Base-by-base conservation (phyloP, 2,888 invertebrate genomes). In the Endomychus coccineus region DNA sequence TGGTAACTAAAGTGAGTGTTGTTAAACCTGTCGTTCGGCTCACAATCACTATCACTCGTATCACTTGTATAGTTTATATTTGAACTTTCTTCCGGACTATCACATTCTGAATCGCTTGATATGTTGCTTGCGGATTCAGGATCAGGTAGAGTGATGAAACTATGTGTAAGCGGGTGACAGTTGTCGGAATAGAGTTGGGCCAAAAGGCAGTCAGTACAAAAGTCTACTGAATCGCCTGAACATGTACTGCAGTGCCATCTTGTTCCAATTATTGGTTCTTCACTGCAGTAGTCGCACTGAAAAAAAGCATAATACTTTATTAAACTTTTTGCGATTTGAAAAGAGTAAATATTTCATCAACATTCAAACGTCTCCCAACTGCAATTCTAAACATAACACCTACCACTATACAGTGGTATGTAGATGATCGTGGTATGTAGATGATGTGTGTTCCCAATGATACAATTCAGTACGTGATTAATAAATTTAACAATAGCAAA, bases 211-310 rank as follows among this genome's bases (percentile, higher is more conserved):
- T 78, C 76, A 1, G 72, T 69, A 50, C 84, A 84, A 48, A 77
- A 72, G 57, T 83, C 78, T 1, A 80, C 60, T 2, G 69, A 67
- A 22, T 61, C 59, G 2, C 58, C 53, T 27, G 69, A 64, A 51
- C 84, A 85, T 36, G 75, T 74, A 15, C 67, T 64, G 51, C 85
- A 86, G 51, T 80, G 78, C 82, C 83, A 85, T 36, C 80, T 67
- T 7, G 73, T 71, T 7, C 79, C 80, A 13, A 69, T 61, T 29
- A 82, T 72, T 1, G 82, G 79, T 14, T 77, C 73, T 42, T 74
- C 72, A 2, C 69, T 66, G 53, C 85, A 85, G 11, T 71, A 65
- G 48, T 74, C 72, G 59, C 85, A 85, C 74, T 76, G 46, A 42
- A 66, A 61, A 40, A 44, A 40, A 19, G 6, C 6, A 6, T 7